phyloP scores from a whole-genome alignment of 2,113 vertebrate species.

The Ailurus styani region DNA sequence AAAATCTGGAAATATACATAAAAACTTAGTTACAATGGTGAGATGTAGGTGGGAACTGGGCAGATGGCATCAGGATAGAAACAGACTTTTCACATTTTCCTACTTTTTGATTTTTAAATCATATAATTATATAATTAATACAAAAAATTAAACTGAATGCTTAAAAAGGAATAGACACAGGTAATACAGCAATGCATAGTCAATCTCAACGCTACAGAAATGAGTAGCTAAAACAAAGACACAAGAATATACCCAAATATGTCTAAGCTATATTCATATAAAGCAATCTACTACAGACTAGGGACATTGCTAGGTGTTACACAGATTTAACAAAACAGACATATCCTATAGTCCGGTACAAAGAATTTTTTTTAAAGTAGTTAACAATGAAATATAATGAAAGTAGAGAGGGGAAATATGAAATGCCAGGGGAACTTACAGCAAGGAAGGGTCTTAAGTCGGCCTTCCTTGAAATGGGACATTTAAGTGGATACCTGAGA shows the following conservation, averaged over 20 bases:
- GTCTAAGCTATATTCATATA: not conserved
- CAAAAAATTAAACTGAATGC: not conserved
- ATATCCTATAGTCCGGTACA: not conserved
- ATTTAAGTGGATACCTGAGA: not conserved
- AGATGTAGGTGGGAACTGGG: not conserved
- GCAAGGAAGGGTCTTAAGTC: not conserved
- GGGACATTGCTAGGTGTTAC: not conserved
- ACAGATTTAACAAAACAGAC: not conserved
- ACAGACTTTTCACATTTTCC: not conserved
- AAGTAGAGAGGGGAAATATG: not conserved
- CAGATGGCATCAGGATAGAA: not conserved
- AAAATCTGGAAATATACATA: not conserved
- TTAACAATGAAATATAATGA: not conserved
- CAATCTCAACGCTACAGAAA: not conserved
- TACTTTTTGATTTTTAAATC: not conserved
- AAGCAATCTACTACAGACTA: not conserved
- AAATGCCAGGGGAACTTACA: not conserved
- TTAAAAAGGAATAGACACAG: not conserved
- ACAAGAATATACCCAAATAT: not conserved
- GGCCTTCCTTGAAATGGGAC: not conserved
- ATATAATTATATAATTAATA: not conserved
- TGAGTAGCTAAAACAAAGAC: not conserved
- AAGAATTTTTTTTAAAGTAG: not conserved
- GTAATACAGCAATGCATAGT: not conserved
- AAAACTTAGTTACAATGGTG: not conserved